Evolutionary conservation across 2,797 vertebrate species (phyloP).

Genomic region (Pseudochromis fuscus): DNA sequence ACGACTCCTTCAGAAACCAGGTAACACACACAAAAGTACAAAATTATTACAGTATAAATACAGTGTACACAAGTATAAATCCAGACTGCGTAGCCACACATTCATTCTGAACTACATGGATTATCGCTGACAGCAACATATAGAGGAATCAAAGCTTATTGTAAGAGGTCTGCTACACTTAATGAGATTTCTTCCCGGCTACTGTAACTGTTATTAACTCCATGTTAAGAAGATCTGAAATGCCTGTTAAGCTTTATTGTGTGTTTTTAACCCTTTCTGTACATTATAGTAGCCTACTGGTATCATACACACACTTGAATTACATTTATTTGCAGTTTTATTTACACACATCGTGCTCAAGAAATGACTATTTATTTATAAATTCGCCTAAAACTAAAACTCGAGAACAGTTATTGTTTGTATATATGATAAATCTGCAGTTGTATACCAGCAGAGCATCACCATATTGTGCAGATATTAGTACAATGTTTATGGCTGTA

Average conservation of each 20-base stretch:
- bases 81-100: conserved; percentile 5
- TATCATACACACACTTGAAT: too few relatives aligned
- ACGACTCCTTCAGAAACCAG: conserved; percentile 95
- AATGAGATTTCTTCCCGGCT: conserved; percentile 50
- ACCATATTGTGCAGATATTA: conserved; percentile 16
- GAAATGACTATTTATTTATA: neutral
- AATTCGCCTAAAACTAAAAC: conserved; percentile 12
- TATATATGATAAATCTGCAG: neutral
- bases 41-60: neutral
- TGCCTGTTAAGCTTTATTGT: conserved; percentile 33
- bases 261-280: conserved; percentile 7
- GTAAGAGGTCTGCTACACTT: conserved; percentile 45
- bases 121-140: conserved; percentile 59
- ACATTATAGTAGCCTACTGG: conserved; percentile 4
- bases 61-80: neutral
- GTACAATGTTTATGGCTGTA: conserved; percentile 17
- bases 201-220: conserved; percentile 60
- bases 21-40: conserved; percentile 68
- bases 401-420: conserved; percentile 29
- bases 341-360: neutral
- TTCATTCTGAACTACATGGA: conserved; percentile 54
- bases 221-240: conserved; percentile 49
- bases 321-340: neutral
- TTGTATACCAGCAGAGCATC: conserved; percentile 18
- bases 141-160: conserved; percentile 48